phyloP scores from a whole-genome alignment of 2,797 vertebrate genomes.

The Lagodon rhomboides region DNA sequence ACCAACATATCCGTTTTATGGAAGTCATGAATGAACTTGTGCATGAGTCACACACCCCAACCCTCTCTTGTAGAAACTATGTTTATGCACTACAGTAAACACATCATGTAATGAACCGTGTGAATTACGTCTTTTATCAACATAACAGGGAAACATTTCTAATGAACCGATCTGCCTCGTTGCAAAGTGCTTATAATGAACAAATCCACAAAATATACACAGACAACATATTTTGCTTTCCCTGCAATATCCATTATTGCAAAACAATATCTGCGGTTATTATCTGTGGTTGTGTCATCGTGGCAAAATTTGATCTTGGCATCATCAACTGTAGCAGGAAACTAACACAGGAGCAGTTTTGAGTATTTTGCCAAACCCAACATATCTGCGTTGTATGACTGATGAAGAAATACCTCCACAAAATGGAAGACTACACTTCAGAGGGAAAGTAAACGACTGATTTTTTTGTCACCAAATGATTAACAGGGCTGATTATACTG shows the following conservation, averaged over 20 bases:
- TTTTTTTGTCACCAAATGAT: too few species aligned
- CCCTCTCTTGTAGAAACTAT: background rate
- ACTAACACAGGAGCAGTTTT: too few species aligned
- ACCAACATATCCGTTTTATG: conserved; percentile 5
- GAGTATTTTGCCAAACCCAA: too few species aligned
- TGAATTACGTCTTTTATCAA: background rate
- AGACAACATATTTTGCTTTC: background rate
- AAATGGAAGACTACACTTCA: too few species aligned
- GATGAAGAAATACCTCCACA: too few species aligned
- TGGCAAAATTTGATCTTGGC: too few species aligned
- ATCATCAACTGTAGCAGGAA: too few species aligned
- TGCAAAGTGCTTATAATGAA: background rate
- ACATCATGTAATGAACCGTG: background rate
- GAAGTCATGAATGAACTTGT: background rate
- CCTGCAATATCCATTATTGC: background rate
- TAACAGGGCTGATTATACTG: too few species aligned
- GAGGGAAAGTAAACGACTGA: too few species aligned
- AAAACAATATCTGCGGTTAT: background rate
- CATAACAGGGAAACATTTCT: background rate
- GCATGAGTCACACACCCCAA: background rate
- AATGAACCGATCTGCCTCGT: background rate
- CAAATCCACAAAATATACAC: background rate
- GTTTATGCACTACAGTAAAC: background rate
- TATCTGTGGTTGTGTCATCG: too few species aligned
- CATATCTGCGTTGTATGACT: too few species aligned